Percentiles rank a stretch among this genome's conserved stretches.
Conservation (phyloP, 2,888 invertebrate genomes). For the Esperia sulphurella region DNA sequence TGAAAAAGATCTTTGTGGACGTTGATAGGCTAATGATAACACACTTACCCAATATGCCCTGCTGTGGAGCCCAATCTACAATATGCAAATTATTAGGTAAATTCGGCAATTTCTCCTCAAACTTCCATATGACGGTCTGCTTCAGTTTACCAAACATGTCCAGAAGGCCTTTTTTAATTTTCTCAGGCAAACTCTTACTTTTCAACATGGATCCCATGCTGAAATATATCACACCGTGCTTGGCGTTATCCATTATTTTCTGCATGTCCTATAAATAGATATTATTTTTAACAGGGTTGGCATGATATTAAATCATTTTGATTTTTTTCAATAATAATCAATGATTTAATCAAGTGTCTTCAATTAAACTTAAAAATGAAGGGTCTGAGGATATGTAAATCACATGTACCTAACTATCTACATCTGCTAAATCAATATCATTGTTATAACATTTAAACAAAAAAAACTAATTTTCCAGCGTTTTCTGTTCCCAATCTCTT, state of each 20-base stretch:
- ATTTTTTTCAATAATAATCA: too few relatives aligned
- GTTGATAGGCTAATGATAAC: too few relatives aligned
- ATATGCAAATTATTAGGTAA: slow-evolving; percentile 46
- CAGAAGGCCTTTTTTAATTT: slow-evolving; percentile 29
- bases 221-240: slow-evolving; percentile 53
- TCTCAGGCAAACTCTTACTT: slow-evolving; percentile 36
- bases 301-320: too few relatives aligned
- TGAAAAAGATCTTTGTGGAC: too few relatives aligned
- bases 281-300: neutral
- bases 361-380: too few relatives aligned
- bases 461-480: too few relatives aligned
- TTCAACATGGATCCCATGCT: slow-evolving; percentile 53
- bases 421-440: too few relatives aligned
- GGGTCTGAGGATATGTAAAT: too few relatives aligned
- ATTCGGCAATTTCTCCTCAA: slow-evolving; percentile 37
- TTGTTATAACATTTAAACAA: too few relatives aligned
- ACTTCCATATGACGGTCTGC: slow-evolving; percentile 59
- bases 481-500: too few relatives aligned
- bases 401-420: too few relatives aligned
- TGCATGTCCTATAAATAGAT: slow-evolving; percentile 32
- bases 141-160: slow-evolving; percentile 46
- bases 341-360: too few relatives aligned
- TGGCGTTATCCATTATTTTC: slow-evolving; percentile 40
- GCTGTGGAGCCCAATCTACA: slow-evolving; percentile 49
- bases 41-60: slow-evolving; percentile 31